Evolutionary conservation across 1,140 invertebrate species (phyloP).

Genomic region (Lepidurus arcticus): DNA sequence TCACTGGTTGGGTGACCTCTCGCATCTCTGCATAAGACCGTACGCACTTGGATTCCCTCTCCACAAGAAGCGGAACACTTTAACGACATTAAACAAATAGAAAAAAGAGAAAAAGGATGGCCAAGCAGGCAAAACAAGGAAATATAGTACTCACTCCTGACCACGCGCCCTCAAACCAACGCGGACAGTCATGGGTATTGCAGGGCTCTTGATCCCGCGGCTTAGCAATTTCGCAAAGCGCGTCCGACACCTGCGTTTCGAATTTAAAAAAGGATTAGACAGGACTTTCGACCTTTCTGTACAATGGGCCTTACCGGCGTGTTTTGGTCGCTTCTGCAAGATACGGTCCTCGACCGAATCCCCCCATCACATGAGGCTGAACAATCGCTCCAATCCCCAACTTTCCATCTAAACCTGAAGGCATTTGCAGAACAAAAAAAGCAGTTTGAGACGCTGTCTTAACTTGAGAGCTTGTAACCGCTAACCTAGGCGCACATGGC

Average conservation of each 20-base stretch:
- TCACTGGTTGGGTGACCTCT: conserved; percentile 47
- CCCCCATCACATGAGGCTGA: conserved; percentile 85
- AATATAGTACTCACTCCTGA: conserved; percentile 63
- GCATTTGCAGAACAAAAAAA: background rate
- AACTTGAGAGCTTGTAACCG: background rate
- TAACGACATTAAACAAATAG: conserved; percentile 26
- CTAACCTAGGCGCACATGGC: conserved; percentile 74
- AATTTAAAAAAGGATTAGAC: conserved; percentile 30
- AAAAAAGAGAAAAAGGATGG: background rate
- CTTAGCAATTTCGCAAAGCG: conserved; percentile 60
- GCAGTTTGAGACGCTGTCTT: too few species aligned
- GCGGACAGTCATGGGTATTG: conserved; percentile 67
- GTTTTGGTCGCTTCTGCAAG: conserved; percentile 88
- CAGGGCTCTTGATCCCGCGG: conserved; percentile 72
- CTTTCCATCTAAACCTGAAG: background rate
- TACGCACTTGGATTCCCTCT: conserved; percentile 69
- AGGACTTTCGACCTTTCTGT: too few species aligned
- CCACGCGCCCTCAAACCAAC: conserved; percentile 77
- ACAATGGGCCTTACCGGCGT: background rate
- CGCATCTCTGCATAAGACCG: conserved; percentile 67
- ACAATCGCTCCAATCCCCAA: conserved; percentile 78
- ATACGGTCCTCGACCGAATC: conserved; percentile 66
- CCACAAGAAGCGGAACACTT: conserved; percentile 85
- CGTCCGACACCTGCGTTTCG: conserved; percentile 58
- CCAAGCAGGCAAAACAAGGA: background rate